These are phyloP conservation scores for Hemicordylus capensis DNA, from an alignment of 2,113 vertebrate species.

Conservation along the genomic window DNA sequence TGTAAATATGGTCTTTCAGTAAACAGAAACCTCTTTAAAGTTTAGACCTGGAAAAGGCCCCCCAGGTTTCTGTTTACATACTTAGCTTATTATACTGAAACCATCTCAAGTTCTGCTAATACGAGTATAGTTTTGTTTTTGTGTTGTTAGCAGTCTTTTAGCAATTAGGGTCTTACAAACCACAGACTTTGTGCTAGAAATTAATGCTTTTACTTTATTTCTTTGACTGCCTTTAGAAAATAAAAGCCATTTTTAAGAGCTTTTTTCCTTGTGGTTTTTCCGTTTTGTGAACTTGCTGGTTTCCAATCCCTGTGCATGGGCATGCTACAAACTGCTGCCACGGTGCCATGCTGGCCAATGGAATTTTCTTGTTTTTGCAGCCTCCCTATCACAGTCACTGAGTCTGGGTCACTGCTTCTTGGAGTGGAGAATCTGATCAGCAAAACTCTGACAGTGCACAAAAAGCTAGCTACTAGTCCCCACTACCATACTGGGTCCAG, in stretches of 20 bases:
- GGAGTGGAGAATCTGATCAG: neutral
- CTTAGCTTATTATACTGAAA: neutral
- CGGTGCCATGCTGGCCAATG: neutral
- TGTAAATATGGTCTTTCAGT: neutral
- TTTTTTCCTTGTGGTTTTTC: too few species aligned
- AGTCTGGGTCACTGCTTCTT: too few species aligned
- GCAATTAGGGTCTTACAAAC: neutral
- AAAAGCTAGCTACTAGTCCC: neutral
- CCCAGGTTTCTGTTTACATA: neutral
- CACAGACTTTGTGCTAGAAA: neutral
- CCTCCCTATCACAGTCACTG: too few species aligned
- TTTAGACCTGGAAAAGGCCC: neutral
- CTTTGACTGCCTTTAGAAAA: too few species aligned
- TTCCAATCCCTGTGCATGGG: neutral
- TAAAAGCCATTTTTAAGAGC: too few species aligned
- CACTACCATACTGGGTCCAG: neutral
- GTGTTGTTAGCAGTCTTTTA: too few species aligned
- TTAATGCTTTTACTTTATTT: neutral
- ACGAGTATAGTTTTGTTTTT: neutral
- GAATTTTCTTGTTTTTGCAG: too few species aligned
- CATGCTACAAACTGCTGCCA: neutral
- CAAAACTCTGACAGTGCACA: neutral
- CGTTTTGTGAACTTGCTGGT: too few species aligned
- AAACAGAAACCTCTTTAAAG: neutral
- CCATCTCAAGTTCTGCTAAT: too few species aligned